These are phyloP conservation scores for Jaculus jaculus DNA, from an alignment of 2,113 vertebrate species.

Conservation along the genomic window DNA sequence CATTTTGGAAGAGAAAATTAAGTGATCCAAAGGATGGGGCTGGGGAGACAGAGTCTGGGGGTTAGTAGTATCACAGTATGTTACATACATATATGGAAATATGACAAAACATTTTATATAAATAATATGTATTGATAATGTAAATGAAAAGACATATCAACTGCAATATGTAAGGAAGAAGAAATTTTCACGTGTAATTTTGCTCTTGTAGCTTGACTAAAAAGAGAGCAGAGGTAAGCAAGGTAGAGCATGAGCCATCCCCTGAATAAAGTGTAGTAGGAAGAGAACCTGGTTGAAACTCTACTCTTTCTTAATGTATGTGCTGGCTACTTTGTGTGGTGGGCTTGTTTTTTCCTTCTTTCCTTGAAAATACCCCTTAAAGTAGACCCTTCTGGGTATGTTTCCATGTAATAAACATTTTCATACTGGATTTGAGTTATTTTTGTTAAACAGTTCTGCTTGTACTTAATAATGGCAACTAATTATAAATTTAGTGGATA, in stretches of 20 bases:
- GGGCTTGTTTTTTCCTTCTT: background rate
- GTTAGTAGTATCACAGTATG: background rate
- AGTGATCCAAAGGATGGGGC: background rate
- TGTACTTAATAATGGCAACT: background rate
- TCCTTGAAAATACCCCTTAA: background rate
- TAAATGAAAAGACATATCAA: background rate
- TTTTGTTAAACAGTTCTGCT: background rate
- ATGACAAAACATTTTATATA: background rate
- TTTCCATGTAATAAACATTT: background rate
- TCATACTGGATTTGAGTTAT: background rate
- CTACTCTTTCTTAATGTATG: background rate
- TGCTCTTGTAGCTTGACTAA: background rate
- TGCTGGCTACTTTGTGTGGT: rapidly evolving
- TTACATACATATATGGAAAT: background rate
- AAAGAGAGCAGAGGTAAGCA: background rate
- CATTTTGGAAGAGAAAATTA: background rate
- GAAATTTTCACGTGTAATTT: constrained; percentile 8
- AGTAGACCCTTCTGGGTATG: background rate
- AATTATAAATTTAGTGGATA: background rate
- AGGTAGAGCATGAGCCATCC: background rate
- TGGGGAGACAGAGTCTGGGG: background rate
- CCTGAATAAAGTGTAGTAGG: background rate
- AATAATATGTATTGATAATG: background rate
- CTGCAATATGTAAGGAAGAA: background rate
- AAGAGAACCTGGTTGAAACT: background rate